Evolutionary conservation across 2,113 vertebrate species (phyloP).

Genomic region (Ciconia maguari): DNA sequence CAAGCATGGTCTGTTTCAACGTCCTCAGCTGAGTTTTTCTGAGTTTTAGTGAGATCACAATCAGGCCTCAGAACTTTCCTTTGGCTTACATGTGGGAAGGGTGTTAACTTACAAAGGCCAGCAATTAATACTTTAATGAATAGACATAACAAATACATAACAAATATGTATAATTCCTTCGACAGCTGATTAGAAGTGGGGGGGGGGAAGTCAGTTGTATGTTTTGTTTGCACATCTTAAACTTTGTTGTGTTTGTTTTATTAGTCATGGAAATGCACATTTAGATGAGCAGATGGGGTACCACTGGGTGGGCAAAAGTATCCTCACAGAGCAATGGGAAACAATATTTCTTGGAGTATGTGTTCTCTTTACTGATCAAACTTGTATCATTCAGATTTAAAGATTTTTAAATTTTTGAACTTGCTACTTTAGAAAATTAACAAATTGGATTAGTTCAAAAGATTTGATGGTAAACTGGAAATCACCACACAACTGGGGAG

Average conservation of each 20-base stretch:
- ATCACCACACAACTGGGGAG: background rate
- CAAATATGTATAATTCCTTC: background rate
- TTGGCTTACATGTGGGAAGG: background rate
- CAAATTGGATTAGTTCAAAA: background rate
- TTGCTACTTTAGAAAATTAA: background rate
- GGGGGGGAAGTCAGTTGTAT: accelerated
- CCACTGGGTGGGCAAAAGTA: background rate
- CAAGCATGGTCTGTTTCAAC: background rate
- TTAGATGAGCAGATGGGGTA: background rate
- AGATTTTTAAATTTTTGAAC: background rate
- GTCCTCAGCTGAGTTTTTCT: background rate
- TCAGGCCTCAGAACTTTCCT: background rate
- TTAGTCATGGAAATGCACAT: background rate
- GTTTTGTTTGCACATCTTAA: background rate
- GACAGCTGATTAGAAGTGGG: background rate
- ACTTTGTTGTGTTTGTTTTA: background rate
- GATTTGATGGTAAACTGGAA: background rate
- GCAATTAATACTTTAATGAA: background rate
- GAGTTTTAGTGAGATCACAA: background rate
- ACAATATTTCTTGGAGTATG: background rate
- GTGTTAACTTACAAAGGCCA: background rate
- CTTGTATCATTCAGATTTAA: background rate
- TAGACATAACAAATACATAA: background rate
- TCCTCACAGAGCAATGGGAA: background rate
- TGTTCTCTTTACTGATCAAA: background rate